These are phyloP conservation scores for Atethmia centrago DNA, from an alignment of 2,888 invertebrate genomes.

Conservation along the genomic window DNA sequence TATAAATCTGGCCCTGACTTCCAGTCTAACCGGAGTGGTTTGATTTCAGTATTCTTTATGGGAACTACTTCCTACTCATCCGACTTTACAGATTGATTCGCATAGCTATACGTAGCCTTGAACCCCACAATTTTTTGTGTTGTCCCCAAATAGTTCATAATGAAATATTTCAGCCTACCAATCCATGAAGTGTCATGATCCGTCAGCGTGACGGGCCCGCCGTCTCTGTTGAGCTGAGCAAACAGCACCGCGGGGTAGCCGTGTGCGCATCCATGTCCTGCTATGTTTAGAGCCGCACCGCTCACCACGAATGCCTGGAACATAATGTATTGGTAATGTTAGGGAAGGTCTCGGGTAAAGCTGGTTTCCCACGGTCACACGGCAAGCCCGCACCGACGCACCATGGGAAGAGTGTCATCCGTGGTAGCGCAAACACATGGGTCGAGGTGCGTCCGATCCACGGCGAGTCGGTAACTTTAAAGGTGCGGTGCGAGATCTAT, in stretches of 20 bases:
- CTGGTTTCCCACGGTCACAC: no score
- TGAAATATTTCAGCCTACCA: conserved; percentile 70
- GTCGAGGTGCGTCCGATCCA: no score
- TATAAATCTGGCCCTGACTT: no score
- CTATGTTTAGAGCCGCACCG: conserved; percentile 87
- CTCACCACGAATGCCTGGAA: conserved; percentile 87
- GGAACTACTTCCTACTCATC: neutral
- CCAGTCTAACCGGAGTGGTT: neutral
- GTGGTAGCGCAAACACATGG: no score
- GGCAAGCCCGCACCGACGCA: no score
- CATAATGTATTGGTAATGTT: conserved; percentile 1
- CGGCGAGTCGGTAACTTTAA: no score
- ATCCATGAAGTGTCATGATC: conserved; percentile 89
- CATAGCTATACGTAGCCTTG: neutral
- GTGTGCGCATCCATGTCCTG: conserved; percentile 87
- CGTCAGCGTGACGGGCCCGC: conserved; percentile 80
- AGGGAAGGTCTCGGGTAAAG: neutral
- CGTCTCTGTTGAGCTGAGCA: conserved; percentile 79
- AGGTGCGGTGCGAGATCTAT: no score
- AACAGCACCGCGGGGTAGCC: conserved; percentile 87
- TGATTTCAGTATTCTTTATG: neutral
- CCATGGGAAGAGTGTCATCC: no score
- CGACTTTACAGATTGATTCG: neutral
- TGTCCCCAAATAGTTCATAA: neutral
- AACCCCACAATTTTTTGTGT: neutral